Evolutionary conservation across 1,140 invertebrate species (phyloP).

Genomic region (Wasmannia auropunctata): DNA sequence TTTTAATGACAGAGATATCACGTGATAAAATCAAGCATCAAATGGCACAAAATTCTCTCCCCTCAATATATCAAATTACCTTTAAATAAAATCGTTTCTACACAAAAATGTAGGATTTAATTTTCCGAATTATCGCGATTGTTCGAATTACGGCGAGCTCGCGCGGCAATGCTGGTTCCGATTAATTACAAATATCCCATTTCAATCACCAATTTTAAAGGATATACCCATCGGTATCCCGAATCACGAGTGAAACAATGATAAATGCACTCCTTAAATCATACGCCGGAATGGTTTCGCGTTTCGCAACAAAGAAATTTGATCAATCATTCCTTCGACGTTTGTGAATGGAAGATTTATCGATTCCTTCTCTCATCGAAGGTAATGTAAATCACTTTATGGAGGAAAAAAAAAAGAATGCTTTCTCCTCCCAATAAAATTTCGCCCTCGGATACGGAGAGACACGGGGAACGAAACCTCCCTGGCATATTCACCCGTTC

Average conservation of each 20-base stretch:
- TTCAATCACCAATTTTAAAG: slow-evolving; percentile 12
- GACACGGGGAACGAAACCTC: slow-evolving; percentile 45
- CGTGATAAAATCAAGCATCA: not conserved
- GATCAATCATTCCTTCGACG: slow-evolving; percentile 43
- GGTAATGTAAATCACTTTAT: slow-evolving; percentile 31
- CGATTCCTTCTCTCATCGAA: slow-evolving; percentile 18
- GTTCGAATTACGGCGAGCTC: not conserved
- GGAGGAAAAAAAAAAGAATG: slow-evolving; percentile 36
- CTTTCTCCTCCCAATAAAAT: slow-evolving; percentile 50
- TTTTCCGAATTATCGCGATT: not conserved
- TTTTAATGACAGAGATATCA: not conserved
- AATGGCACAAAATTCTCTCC: not conserved
- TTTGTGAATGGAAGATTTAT: slow-evolving; percentile 49
- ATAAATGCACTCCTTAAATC: slow-evolving; percentile 29
- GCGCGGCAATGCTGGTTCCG: not conserved
- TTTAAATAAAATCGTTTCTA: not conserved
- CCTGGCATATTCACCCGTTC: slow-evolving; percentile 56
- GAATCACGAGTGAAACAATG: slow-evolving; percentile 29
- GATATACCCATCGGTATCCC: not conserved
- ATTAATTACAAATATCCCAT: slow-evolving; percentile 25
- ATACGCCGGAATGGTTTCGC: slow-evolving; percentile 3
- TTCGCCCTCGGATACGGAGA: not conserved
- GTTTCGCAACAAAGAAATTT: slow-evolving; percentile 40
- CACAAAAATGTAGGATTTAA: not conserved
- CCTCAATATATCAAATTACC: not conserved